Conservation (phyloP, 2,797 vertebrate genomes). For the Octomys mimax region DNA sequence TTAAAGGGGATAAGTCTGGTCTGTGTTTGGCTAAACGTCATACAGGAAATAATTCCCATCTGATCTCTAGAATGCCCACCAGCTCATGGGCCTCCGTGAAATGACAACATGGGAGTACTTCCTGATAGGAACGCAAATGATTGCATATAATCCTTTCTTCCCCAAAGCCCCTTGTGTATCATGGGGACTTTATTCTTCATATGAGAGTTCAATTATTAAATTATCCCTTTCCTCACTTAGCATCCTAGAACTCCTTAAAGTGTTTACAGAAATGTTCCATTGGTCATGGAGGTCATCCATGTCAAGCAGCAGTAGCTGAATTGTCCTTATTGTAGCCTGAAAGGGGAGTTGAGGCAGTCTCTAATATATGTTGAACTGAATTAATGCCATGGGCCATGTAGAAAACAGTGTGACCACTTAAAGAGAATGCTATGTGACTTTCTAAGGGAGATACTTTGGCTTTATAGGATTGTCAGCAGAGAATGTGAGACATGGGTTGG, state of each 20-base stretch:
- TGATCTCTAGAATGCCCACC: background rate
- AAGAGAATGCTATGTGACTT: background rate
- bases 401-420: background rate
- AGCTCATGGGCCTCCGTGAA: background rate
- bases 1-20: background rate
- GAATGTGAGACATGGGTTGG: background rate
- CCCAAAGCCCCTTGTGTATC: background rate
- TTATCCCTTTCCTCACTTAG: background rate
- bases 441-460: background rate
- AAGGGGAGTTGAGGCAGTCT: background rate
- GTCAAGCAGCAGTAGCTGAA: background rate
- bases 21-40: background rate
- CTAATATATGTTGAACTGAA: background rate
- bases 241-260: background rate
- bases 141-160: background rate
- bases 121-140: fast-evolving
- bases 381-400: background rate
- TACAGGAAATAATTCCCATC: background rate
- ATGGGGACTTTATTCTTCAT: no score
- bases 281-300: background rate
- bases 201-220: background rate
- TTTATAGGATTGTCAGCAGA: background rate
- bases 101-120: background rate
- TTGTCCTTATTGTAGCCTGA: background rate
- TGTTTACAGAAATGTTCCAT: background rate